Evolutionary conservation across 1,140 invertebrate genomes (phyloP).

Genomic region (Nomia melanderi): DNA sequence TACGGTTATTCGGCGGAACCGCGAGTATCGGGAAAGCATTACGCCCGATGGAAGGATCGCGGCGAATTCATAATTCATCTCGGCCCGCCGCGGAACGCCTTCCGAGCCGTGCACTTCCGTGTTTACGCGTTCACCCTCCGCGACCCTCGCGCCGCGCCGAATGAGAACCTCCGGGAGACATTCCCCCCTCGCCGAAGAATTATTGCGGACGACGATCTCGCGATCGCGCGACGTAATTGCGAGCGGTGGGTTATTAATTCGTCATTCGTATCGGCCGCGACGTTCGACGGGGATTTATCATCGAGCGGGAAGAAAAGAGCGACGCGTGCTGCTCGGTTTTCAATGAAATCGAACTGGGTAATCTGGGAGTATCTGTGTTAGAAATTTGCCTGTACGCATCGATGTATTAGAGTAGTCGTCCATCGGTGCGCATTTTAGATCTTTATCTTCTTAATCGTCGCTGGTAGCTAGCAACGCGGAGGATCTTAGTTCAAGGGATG

Average conservation of each 20-base stretch:
- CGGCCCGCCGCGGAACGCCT: background rate
- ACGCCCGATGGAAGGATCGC: conserved; percentile 35
- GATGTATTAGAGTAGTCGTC: too few species aligned
- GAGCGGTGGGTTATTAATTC: too few species aligned
- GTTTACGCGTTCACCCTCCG: background rate
- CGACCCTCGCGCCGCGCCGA: background rate
- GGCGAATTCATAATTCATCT: conserved; percentile 40
- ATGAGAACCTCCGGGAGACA: conserved; percentile 11
- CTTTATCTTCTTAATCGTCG: too few species aligned
- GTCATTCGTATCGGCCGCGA: too few species aligned
- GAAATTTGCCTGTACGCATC: too few species aligned
- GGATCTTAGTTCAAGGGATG: background rate
- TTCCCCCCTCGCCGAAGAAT: background rate
- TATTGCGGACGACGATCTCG: background rate
- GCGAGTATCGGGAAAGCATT: conserved; percentile 52
- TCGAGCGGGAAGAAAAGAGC: too few species aligned
- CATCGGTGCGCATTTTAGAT: too few species aligned
- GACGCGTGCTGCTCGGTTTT: too few species aligned
- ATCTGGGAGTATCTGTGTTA: too few species aligned
- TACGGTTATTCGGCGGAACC: background rate
- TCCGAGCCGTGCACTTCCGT: conserved; percentile 3
- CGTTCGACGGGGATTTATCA: too few species aligned
- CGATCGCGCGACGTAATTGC: background rate
- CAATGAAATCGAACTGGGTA: too few species aligned
- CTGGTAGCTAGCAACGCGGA: too few species aligned